Conservation (phyloP, 2,113 vertebrate species). For the Anseranas semipalmata region DNA sequence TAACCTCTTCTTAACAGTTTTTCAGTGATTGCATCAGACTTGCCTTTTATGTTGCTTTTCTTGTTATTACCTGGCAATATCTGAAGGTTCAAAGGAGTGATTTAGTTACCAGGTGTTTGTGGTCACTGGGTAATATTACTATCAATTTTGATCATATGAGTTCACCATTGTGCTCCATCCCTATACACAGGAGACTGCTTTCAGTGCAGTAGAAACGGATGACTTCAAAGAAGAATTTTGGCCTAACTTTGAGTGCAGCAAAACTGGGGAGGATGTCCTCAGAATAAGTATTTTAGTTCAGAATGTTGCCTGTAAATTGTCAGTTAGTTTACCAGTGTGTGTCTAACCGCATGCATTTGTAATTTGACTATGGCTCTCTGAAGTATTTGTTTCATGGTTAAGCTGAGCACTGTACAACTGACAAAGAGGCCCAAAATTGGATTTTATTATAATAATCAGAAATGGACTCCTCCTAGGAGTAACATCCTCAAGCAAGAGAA, state of each 20-base stretch:
- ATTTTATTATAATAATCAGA: background rate
- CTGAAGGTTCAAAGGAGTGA: background rate
- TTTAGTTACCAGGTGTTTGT: background rate
- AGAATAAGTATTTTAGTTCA: rapidly evolving
- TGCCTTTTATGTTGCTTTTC: background rate
- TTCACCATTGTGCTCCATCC: background rate
- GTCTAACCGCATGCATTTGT: background rate
- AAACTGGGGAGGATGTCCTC: background rate
- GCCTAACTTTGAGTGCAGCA: background rate
- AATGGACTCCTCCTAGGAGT: background rate
- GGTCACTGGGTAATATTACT: background rate
- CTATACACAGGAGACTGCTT: rapidly evolving
- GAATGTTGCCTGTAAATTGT: background rate
- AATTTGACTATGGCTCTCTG: background rate
- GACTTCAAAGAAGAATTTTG: background rate
- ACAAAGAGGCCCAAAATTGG: background rate
- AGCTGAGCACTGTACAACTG: background rate
- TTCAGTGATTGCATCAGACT: background rate
- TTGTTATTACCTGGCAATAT: background rate
- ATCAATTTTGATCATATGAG: background rate
- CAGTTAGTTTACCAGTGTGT: background rate
- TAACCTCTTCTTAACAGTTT: background rate
- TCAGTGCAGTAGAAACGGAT: background rate
- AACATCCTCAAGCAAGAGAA: background rate
- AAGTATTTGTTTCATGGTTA: background rate